These are phyloP conservation scores for Pseudeuparius sepicola DNA, from an alignment of 2,888 invertebrate genomes.

Conservation along the genomic window DNA sequence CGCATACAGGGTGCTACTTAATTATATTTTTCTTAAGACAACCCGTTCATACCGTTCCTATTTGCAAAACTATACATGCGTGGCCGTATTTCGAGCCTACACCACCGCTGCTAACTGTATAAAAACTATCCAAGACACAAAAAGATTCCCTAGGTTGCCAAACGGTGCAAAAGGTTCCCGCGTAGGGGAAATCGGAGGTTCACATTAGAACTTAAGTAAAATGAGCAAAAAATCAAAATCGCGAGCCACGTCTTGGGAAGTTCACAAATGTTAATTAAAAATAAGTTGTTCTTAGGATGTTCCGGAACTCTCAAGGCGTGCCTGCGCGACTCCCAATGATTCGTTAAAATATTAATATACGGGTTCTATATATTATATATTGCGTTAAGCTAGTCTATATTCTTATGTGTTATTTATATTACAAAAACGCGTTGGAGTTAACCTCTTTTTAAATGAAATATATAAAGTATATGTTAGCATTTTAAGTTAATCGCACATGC, in stretches of 20 bases:
- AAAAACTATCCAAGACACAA: no score
- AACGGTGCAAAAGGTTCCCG: no score
- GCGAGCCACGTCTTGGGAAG: conserved; percentile 33
- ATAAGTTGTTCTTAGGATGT: conserved; percentile 40
- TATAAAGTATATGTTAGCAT: conserved; percentile 24
- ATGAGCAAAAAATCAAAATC: conserved; percentile 42
- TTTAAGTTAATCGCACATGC: conserved; percentile 26
- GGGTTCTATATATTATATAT: conserved; percentile 36
- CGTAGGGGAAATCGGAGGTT: no score
- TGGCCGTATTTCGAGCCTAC: no score
- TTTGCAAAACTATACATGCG: no score
- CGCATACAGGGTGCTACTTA: no score
- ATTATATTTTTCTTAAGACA: no score
- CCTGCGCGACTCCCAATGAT: conserved; percentile 32
- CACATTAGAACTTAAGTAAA: conserved; percentile 29
- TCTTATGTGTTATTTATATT: conserved; percentile 33
- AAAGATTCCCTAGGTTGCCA: no score
- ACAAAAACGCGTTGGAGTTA: conserved; percentile 28
- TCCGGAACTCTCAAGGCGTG: conserved; percentile 37
- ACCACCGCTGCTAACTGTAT: no score
- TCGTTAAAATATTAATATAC: conserved; percentile 37
- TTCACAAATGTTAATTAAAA: conserved; percentile 34
- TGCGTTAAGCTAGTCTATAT: conserved; percentile 33
- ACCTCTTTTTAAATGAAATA: conserved; percentile 26
- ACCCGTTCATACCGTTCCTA: no score